phyloP scores from a whole-genome alignment of 1,140 invertebrate genomes.

The Grapholita molesta region DNA sequence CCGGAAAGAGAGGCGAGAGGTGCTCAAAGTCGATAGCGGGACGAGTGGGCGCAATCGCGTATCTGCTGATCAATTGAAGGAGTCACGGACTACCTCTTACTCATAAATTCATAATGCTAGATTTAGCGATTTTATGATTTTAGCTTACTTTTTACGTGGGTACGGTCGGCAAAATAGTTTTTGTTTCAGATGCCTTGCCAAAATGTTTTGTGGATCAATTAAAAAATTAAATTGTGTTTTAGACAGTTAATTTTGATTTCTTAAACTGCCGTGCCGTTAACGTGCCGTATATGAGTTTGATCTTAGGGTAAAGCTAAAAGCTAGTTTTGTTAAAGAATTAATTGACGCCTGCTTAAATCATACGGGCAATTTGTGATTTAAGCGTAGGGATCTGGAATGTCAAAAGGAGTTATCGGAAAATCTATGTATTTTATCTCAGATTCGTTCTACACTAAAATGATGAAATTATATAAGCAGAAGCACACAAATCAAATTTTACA shows the following conservation, averaged over 20 bases:
- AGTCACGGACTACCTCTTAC: constrained; percentile 51
- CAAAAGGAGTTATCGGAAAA: not conserved
- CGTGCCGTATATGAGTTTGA: no score
- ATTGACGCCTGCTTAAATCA: not conserved
- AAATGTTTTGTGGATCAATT: no score
- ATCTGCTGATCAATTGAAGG: constrained; percentile 74
- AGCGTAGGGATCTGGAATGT: not conserved
- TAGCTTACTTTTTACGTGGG: not conserved
- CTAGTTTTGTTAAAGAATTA: no score
- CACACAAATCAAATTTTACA: no score
- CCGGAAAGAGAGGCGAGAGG: constrained; percentile 69
- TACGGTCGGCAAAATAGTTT: not conserved
- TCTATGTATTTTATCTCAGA: no score
- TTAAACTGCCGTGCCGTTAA: no score
- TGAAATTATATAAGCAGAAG: no score
- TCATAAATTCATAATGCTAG: constrained; percentile 23
- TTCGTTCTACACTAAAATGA: no score
- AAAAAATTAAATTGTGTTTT: no score
- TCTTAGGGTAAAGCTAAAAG: no score
- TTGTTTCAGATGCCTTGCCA: no score
- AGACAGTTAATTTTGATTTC: no score
- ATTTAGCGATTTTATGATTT: constrained; percentile 7
- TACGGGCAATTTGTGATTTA: not conserved
- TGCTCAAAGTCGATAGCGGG: constrained; percentile 30
- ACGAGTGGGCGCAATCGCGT: constrained; percentile 28